Conservation (phyloP, 2,113 vertebrate species). For the Tyrannus savana region DNA sequence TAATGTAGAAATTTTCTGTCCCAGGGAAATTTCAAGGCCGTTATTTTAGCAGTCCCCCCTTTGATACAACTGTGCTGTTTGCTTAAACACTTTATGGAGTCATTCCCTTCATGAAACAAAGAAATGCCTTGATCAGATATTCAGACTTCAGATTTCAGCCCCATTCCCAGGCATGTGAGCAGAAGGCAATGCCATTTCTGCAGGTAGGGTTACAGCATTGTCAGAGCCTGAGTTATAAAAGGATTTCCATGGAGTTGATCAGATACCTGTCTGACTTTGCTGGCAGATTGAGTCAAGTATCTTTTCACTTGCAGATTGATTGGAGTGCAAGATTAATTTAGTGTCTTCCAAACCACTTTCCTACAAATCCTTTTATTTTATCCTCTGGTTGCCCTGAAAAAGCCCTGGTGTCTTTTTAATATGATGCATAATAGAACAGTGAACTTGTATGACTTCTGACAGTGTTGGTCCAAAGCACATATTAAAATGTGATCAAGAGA, state of each 20-base stretch:
- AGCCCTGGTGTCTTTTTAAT: slow-evolving; percentile 23
- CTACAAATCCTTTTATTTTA: slow-evolving; percentile 44
- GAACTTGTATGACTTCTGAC: background rate
- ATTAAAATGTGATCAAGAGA: background rate
- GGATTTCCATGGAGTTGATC: slow-evolving; percentile 45
- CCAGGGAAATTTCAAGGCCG: background rate
- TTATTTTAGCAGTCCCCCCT: background rate
- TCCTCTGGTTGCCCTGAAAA: background rate
- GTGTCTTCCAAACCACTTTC: slow-evolving; percentile 43
- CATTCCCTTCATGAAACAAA: background rate
- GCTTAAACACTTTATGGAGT: slow-evolving; percentile 9
- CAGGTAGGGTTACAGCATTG: slow-evolving; percentile 13
- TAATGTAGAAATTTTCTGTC: background rate
- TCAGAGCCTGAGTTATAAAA: slow-evolving; percentile 25
- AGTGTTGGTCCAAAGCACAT: background rate
- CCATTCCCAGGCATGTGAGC: background rate
- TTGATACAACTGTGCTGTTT: background rate
- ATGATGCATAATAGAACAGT: background rate
- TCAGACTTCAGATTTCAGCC: slow-evolving; percentile 6
- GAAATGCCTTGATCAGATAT: slow-evolving; percentile 4
- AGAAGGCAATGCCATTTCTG: background rate
- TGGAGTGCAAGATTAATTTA: slow-evolving; percentile 53
- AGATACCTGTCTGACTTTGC: slow-evolving; percentile 40
- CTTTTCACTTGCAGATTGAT: slow-evolving; percentile 43
- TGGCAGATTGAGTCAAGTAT: slow-evolving; percentile 48